Conservation (phyloP, 2,888 invertebrate genomes). For the Lypha dubia region DNA sequence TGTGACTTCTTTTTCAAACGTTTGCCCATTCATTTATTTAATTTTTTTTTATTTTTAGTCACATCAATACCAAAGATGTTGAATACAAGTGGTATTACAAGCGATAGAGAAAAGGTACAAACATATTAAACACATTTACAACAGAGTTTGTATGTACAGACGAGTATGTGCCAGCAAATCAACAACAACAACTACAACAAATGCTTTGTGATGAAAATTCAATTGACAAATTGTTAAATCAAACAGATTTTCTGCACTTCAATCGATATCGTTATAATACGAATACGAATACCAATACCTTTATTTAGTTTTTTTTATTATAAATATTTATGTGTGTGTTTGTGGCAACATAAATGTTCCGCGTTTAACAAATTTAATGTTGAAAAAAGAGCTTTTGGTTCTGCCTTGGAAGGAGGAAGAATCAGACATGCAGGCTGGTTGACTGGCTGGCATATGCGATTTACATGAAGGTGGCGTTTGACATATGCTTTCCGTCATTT, state of each 20-base stretch:
- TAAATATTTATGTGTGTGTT: constrained; percentile 49
- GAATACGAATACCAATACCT: background rate
- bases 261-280: constrained; percentile 44
- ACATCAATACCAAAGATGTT: constrained; percentile 42
- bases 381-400: constrained; percentile 11
- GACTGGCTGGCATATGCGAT: constrained; percentile 25
- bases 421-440: constrained; percentile 29
- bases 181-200: no score
- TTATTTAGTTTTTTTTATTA: background rate
- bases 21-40: no score
- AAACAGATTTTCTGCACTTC: constrained; percentile 64
- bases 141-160: background rate
- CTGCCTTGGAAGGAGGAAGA: constrained; percentile 7
- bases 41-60: constrained; percentile 23
- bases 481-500: constrained; percentile 72
- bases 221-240: constrained; percentile 72
- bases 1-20: constrained; percentile 31
- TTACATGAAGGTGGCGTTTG: constrained; percentile 72
- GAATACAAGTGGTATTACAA: constrained; percentile 26
- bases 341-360: constrained; percentile 53
- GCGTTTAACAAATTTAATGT: constrained; percentile 29
- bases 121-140: constrained; percentile 22
- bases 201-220: constrained; percentile 66
- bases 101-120: constrained; percentile 18
- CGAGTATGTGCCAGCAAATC: background rate